Base-by-base conservation (phyloP, 2,888 invertebrate genomes). In the Eupithecia vulgata region DNA sequence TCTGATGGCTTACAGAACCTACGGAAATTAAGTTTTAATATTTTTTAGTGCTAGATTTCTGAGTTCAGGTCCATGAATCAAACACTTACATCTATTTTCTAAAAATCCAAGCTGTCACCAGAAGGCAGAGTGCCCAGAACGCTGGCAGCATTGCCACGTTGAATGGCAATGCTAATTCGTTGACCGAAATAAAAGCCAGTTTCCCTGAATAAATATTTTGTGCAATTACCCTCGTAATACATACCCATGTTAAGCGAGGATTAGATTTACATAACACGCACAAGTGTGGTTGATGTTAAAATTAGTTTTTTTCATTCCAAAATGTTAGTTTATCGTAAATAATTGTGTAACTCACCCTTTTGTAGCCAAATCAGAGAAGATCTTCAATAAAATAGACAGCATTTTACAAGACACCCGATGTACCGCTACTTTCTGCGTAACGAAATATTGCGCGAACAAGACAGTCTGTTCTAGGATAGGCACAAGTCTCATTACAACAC, bases 1-100 rank as follows among this genome's bases (percentile, higher is more conserved):
- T 98, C 99, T 5, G 97, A 96, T 0, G 99, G 99, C 67, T 98
- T 96, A 86, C 99, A 99, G 91, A 99, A 99, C 21, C 99, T 99
- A 95, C 8, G 69, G 71, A n/a, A 40, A n/a, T n/a, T 59, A 61
- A n/a, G 21, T 21, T 62, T 62, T 40, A 64, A 21, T 64, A 35
- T 7, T 52, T n/a, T n/a, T n/a, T n/a, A n/a, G n/a, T n/a, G n/a
- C n/a, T n/a, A n/a, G n/a, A n/a, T n/a, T n/a, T n/a, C n/a, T n/a
- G n/a, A n/a, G n/a, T n/a, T n/a, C n/a, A n/a, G n/a, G n/a, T n/a
- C n/a, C n/a, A n/a, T n/a, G n/a, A n/a, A n/a, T n/a, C n/a, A n/a
- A n/a, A n/a, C n/a, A n/a, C n/a, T n/a, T n/a, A n/a, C n/a, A n/a
- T n/a, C n/a, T n/a, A n/a, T n/a, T n/a, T n/a, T n/a, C n/a, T n/a